Percentiles rank a stretch among this genome's conserved stretches.
phyloP scores from a whole-genome alignment of 2,113 vertebrate genomes.

The Montifringilla adamsi region DNA sequence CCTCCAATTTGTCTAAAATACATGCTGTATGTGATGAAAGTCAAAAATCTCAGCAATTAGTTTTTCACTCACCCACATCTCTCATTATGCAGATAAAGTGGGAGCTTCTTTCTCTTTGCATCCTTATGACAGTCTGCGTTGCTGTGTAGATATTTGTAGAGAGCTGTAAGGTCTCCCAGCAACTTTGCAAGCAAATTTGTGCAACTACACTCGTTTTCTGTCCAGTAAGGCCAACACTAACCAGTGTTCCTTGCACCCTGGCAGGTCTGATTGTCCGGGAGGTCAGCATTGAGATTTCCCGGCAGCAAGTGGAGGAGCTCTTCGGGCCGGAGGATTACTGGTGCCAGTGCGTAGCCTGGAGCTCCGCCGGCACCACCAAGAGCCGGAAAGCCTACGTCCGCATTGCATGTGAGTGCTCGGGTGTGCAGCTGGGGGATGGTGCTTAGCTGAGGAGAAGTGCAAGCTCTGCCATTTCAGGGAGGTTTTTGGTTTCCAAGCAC shows the following conservation, averaged over 20 bases:
- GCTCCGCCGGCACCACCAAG: conserved; percentile 93
- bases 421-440: fast-evolving
- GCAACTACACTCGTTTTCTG: fast-evolving
- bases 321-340: conserved; percentile 93
- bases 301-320: conserved; percentile 93
- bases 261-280: conserved; percentile 93
- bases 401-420: conserved; percentile 87
- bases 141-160: not conserved
- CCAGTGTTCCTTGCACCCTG: not conserved
- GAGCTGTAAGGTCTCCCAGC: not conserved
- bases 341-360: conserved; percentile 98
- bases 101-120: not conserved
- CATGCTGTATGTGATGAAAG: not conserved
- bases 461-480: fast-evolving
- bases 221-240: not conserved
- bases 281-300: conserved; percentile 92
- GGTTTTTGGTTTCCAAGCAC: not conserved
- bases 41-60: not conserved
- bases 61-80: not conserved
- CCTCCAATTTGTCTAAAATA: not conserved
- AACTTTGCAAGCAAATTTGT: not conserved
- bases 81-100: not conserved
- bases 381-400: conserved; percentile 93
- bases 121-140: not conserved
- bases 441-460: too few species aligned